Base-by-base conservation (phyloP, 2,888 invertebrate genomes). In the Trypoxylon attenuatum region DNA sequence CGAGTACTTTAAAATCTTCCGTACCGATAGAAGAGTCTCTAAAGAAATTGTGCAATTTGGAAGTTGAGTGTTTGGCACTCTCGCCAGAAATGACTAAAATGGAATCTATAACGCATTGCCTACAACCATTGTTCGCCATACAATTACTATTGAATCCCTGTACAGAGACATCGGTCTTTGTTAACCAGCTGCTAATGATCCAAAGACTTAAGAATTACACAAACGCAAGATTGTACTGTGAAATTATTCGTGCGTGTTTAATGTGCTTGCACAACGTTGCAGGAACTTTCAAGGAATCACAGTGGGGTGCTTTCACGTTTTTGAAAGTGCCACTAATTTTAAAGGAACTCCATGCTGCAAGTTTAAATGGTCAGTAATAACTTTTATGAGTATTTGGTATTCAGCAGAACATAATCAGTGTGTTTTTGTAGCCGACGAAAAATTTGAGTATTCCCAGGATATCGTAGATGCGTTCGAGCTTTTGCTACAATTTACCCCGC, bases 271-370 rank as follows among this genome's bases (percentile, higher is more conserved):
- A 96, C 80, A 96, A 96, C 86, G 94, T 94, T 0, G 92, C 93
- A 51, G 94, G 94, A 74, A 94, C 94, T 42, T 91, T 93, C 5
- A 94, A 94, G 76, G 96, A 97, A 80, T 93, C 96, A 2, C 92
- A 96, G 79, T 97, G 97, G 96, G 96, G 96, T 10, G 96, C 97
- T 6, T 97, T 97, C 83, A 95, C 95, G 0, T 97, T 97, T 83
- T 90, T 98, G 5, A 97, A 97, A 89, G 92, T 97, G 50, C 96
- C 96, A 0, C 92, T 93, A 80, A 92, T 96, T 45, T 89, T 96
- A 43, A 91, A 92, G 58, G 91, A 92, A 69, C 85, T 94, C 42
- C 91, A 93, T 73, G 89, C 89, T 27, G 84, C 89, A 39, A 89
- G 90, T 71, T 89, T 90, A 41, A 89, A 90, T 75, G 82, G 86